Base-by-base conservation (phyloP, 2,113 vertebrate species). In the Mustela lutreola region DNA sequence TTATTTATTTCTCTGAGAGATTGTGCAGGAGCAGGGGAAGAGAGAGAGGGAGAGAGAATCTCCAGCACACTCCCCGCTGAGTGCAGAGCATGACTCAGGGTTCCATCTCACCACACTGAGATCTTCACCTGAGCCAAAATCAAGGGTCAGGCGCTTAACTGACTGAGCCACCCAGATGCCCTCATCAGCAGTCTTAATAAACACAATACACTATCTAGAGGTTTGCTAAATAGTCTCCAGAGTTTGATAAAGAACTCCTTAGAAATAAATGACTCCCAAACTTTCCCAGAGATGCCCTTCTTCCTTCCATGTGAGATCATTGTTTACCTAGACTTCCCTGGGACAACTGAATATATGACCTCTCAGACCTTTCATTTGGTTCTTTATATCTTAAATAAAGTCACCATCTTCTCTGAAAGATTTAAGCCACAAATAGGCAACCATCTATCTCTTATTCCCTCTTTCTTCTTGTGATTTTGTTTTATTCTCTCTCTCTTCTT, bases 381-480 rank as follows among this genome's bases (percentile, higher is more conserved):
- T 93, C 33, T 79, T 81, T 87, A 93, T 60, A 73, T 78, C 63
- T 92, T 28, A 19, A 91, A 62, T 83, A n/a, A 84, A 81, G 53
- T 71, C 58, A 92, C 28, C 15, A 22, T 92, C 84, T 94, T 2
- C 26, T 62, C 82, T 58, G 45, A 83, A 94, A 97, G 62, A 39
- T 45, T 89, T 73, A 95, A 89, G 26, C 36, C 28, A 60, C 4
- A 7, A 78, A 91, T 19, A 93, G 24, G 4, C 31, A 81, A 65
- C 56, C 75, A 73, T 50, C 76, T n/a, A 63, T 79, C 53, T 79
- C 26, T 87, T 24, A 33, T 86, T 80, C 24, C 19, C 2, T 88
- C n/a, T 67, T 70, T 75, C 90, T 93, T 48, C 63, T 80, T 53
- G 12, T 45, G 56, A 60, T 89, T 87, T 94, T 58, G 31, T 88